Evolutionary conservation across 2,888 invertebrate genomes (phyloP), one percentile per base, ranked within the genome.

Genomic region (Selenia dentaria): DNA sequence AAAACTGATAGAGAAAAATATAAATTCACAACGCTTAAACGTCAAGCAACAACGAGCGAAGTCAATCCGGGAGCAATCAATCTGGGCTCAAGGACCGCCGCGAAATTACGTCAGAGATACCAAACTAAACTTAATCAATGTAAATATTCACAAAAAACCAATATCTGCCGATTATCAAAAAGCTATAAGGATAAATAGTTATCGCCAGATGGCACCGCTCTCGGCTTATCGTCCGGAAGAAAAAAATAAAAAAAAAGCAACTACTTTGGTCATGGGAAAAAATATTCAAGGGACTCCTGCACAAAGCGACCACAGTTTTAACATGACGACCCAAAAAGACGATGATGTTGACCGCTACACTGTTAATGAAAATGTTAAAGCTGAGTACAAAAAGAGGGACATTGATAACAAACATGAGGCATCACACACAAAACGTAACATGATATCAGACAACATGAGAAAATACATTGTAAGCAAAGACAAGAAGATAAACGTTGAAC

Each of bases 391-490:
- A 25, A 69, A 62, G 37, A 61, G 62, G 34, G 61, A 73, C 2
- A 58, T 58, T 5, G 52, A 36, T 33, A 31, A 37, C 31, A 36
- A 26, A 4, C 11, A 38, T 26, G 33, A 58, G 40, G 18, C 52
- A 13, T 43, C 54, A 2, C 65, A 64, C 45, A 42, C 45, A n/a
- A 73, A 64, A 51, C 64, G 55, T 2, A 68, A 66, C 37, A 40
- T 51, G 5, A 33, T 54, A 2, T 62, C 57, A 14, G 71, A 76
- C 3, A 62, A 47, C 3, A 61, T 70, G 37, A 70, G 56, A 24
- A 74, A 72, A 37, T 75, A 66, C 47, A 65, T 72, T 13, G 32
- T 68, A 2, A 64, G 64, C 2, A 71, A 66, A 40, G 66, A 73
- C 28, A 62, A 62, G 28, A 56, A 48, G 29, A 49, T 58, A 2